Evolutionary conservation across 2,797 vertebrate species (phyloP), one percentile per base, ranked within the genome.

Genomic region (Sarcophilus harrisii): DNA sequence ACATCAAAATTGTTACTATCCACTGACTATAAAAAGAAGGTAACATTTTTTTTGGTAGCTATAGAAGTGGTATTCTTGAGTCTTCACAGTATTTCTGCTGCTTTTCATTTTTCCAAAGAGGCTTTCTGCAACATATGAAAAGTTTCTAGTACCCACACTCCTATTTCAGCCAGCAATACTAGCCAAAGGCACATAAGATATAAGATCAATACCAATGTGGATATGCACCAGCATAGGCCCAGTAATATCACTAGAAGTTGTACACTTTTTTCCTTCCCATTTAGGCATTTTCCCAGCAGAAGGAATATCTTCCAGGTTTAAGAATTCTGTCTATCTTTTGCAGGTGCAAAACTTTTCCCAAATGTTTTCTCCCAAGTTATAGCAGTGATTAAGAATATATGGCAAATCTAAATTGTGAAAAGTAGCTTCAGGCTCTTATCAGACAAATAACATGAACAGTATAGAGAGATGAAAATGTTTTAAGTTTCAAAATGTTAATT

Each of bases 21-120:
- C 13, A 57, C 57, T 54, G n/a, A 94, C 62, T 95, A 94, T 91
- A 92, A 90, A 98, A 92, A 57, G 91, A 95, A 96, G 97, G 94
- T 95, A 96, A 97, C 0, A 0, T 95, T 58, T 97, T 97, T 98
- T 98, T 95, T 98, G 96, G 57, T 96, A 57, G 95, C 95, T 96
- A 95, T 94, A 96, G 93, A 91, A 58, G 59, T 94, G 95, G 92
- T 90, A 93, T 98, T 94, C 92, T 95, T 96, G 97, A 98, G 97
- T 98, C 90, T 94, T 97, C 73, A 66, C 96, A 93, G 94, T 97
- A 58, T 96, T 97, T 98, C 94, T 96, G 62, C 97, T 97, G 92
- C 92, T 96, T 96, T 98, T 98, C 97, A 95, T 98, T 95, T 97
- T 96, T 94, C 94, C 94, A 94, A 92, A 96, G 95, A 95, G 58